A percentile compares a stretch with the other conserved stretches of the same genome.
Evolutionary conservation across 2,888 invertebrate genomes (phyloP).

Genomic region (Hemistola chrysoprasaria): DNA sequence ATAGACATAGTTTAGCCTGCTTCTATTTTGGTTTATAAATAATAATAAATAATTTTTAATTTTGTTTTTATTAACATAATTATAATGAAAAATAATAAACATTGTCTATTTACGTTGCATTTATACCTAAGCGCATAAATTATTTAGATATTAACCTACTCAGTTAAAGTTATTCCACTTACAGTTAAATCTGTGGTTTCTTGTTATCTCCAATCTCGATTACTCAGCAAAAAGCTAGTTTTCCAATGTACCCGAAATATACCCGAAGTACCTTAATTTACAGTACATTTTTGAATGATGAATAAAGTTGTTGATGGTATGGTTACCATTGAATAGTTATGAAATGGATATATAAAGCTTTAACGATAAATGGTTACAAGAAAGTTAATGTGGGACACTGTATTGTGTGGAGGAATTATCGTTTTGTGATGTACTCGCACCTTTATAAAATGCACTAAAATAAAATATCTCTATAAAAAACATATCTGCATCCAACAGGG

Average conservation of each 20-base stretch:
- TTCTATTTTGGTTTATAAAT: too few species aligned
- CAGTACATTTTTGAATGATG: not conserved
- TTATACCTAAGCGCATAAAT: not conserved
- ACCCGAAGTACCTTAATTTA: not conserved
- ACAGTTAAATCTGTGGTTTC: slow-evolving; percentile 19
- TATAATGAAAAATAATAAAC: too few species aligned
- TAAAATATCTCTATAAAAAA: not conserved
- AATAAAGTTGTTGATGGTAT: not conserved
- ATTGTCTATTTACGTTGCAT: too few species aligned
- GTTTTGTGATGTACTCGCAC: not conserved
- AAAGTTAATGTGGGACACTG: slow-evolving; percentile 5
- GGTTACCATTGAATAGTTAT: not conserved
- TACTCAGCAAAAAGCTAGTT: slow-evolving; percentile 31
- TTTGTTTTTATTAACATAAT: too few species aligned
- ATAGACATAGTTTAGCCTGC: too few species aligned
- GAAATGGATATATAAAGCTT: slow-evolving; percentile 1
- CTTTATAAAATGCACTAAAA: too few species aligned
- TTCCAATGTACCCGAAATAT: slow-evolving; percentile 8
- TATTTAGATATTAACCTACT: slow-evolving; percentile 18
- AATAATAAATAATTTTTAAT: too few species aligned
- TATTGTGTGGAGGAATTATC: not conserved
- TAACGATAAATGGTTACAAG: slow-evolving; percentile 4
- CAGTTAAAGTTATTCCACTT: slow-evolving; percentile 19
- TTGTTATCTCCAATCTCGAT: slow-evolving; percentile 24
- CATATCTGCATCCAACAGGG: too few species aligned